Conservation (phyloP, 2,113 vertebrate species). For the Callocephalon fimbriatum region DNA sequence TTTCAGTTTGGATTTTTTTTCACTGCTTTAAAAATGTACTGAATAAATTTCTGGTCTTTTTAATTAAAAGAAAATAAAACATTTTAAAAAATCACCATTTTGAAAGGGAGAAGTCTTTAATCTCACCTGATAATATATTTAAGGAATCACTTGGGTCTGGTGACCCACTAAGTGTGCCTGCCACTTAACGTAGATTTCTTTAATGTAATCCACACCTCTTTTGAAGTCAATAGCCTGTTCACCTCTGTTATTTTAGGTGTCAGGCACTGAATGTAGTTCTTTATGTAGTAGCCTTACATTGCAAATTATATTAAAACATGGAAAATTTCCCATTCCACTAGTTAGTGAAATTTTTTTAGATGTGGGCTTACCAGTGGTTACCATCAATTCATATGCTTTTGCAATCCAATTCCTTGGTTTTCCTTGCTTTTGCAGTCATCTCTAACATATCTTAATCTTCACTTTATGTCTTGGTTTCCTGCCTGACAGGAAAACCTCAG, state of each 20-base stretch:
- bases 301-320: not conserved
- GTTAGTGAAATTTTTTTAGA: not conserved
- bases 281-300: not conserved
- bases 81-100: not conserved
- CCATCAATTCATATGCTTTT: not conserved
- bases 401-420: not conserved
- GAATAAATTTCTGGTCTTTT: not conserved
- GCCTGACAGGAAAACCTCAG: not conserved
- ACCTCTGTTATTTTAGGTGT: not conserved
- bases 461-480: not conserved
- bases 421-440: not conserved
- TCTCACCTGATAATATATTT: not conserved
- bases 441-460: not conserved
- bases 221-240: not conserved
- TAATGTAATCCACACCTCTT: not conserved
- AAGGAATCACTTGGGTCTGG: not conserved
- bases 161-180: not conserved
- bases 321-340: not conserved
- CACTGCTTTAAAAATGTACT: not conserved
- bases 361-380: not conserved
- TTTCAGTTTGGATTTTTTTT: not conserved
- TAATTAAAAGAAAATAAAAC: not conserved
- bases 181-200: not conserved
- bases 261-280: not conserved
- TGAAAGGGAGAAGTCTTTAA: not conserved